A percentile compares a stretch with the other conserved stretches of the same genome.
phyloP scores from a whole-genome alignment of 2,888 invertebrate genomes.

The Protophormia terraenovae region DNA sequence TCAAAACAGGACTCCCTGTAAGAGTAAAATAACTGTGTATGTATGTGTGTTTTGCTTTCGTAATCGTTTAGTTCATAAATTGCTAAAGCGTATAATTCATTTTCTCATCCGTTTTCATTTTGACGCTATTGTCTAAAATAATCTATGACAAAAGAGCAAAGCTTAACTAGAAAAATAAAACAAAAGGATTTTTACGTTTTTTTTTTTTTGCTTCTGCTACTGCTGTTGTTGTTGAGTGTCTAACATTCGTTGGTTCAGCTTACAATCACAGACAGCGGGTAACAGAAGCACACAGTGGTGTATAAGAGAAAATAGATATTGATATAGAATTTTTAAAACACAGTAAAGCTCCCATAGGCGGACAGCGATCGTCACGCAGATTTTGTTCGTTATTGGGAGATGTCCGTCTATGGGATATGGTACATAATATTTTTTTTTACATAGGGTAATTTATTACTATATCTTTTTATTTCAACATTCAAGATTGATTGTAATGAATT shows the following conservation, averaged over 20 bases:
- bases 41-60: conserved; percentile 17
- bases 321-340: too few species aligned
- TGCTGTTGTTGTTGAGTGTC: neutral
- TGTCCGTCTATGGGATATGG: too few species aligned
- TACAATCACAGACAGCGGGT: neutral
- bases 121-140: conserved; percentile 68
- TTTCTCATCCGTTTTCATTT: conserved; percentile 67
- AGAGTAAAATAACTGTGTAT: neutral
- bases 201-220: conserved; percentile 3
- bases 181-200: conserved; percentile 56
- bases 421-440: too few species aligned
- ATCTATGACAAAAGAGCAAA: conserved; percentile 68
- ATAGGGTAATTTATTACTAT: too few species aligned
- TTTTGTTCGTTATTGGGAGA: too few species aligned
- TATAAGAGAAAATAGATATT: neutral
- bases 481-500: too few species aligned
- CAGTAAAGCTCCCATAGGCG: too few species aligned
- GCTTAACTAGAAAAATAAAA: conserved; percentile 64
- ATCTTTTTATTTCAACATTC: too few species aligned
- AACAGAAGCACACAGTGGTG: neutral
- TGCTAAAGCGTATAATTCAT: conserved; percentile 67
- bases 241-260: conserved; percentile 1
- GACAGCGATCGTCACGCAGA: too few species aligned
- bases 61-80: conserved; percentile 67
- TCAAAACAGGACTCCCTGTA: neutral